Evolutionary conservation across 2,113 vertebrate species (phyloP).

Genomic region (Dasyurus viverrinus): DNA sequence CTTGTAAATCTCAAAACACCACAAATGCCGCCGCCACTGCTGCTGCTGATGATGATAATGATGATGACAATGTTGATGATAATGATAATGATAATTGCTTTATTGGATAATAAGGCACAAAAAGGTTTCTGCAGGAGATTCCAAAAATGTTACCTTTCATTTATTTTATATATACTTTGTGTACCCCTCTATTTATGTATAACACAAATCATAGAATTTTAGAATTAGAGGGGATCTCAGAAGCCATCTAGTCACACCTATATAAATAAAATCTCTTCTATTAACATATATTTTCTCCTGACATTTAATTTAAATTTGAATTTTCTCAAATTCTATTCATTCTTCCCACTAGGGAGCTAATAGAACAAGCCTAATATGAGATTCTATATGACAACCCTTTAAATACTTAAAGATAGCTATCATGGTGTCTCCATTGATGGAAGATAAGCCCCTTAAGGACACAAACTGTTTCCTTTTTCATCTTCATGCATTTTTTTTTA

Average conservation of each 20-base stretch:
- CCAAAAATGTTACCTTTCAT: not conserved
- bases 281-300: not conserved
- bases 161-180: not conserved
- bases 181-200: not conserved
- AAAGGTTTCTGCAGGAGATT: not conserved
- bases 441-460: not conserved
- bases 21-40: not conserved
- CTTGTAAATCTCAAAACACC: not conserved
- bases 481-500: not conserved
- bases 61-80: not conserved
- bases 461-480: not conserved
- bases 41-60: too few relatives aligned
- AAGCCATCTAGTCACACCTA: not conserved
- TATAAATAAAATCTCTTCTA: not conserved
- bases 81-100: not conserved
- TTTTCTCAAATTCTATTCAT: not conserved
- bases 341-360: not conserved
- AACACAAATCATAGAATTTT: not conserved
- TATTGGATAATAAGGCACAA: not conserved
- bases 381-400: not conserved
- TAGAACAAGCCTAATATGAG: not conserved
- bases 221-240: not conserved
- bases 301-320: not conserved
- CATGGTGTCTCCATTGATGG: not conserved
- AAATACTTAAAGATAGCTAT: not conserved